These are phyloP conservation scores for Ochropleura plecta DNA, from an alignment of 2,888 invertebrate species.

Conservation along the genomic window DNA sequence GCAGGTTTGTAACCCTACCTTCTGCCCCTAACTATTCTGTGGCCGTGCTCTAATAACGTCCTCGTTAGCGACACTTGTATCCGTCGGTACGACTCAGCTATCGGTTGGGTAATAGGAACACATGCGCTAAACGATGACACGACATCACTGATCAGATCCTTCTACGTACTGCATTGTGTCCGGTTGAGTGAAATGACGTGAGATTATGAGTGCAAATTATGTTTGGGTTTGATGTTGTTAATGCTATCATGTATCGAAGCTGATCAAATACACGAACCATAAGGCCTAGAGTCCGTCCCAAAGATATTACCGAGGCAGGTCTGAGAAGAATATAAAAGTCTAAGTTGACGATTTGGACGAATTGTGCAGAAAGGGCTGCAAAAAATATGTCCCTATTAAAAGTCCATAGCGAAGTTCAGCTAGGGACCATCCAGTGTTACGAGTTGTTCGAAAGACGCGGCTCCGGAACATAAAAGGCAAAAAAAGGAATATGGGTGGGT, in stretches of 20 bases:
- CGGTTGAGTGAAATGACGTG: constrained; percentile 5
- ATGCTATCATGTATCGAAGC: background rate
- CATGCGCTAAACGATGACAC: constrained; percentile 49
- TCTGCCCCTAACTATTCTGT: constrained; percentile 12
- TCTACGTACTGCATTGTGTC: background rate
- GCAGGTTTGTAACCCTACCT: background rate
- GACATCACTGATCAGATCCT: constrained; percentile 17
- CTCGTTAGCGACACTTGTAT: constrained; percentile 62
- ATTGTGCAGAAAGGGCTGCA: background rate
- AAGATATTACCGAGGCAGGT: background rate
- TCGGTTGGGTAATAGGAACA: constrained; percentile 28
- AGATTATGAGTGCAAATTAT: background rate
- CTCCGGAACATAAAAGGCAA: too few species aligned
- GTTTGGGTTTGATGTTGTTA: background rate
- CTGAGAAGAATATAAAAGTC: background rate
- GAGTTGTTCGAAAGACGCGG: too few species aligned
- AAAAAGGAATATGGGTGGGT: too few species aligned
- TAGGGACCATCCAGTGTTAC: background rate
- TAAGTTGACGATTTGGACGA: background rate
- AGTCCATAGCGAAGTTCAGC: background rate
- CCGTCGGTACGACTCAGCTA: constrained; percentile 38
- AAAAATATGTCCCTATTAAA: background rate
- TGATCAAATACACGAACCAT: background rate
- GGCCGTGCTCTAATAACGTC: constrained; percentile 51
- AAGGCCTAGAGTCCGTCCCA: background rate